phyloP scores from a whole-genome alignment of 2,113 vertebrate genomes.

The Eulacestoma nigropectus region DNA sequence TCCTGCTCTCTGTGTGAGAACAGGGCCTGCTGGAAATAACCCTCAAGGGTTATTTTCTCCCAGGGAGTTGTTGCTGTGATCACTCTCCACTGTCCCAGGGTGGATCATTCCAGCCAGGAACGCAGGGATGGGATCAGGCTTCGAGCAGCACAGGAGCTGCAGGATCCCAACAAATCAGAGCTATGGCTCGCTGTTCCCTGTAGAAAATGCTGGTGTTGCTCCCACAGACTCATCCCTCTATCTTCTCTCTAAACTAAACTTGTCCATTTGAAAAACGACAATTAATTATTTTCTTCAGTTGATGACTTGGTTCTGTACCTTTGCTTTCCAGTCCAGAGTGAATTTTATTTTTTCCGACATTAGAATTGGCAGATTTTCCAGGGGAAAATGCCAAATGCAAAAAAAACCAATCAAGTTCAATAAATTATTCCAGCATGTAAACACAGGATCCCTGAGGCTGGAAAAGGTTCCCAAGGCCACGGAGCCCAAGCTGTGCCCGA shows the following conservation, averaged over 20 bases:
- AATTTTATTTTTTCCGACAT: neutral
- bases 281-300: neutral
- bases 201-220: neutral
- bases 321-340: neutral
- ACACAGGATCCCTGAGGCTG: neutral
- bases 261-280: neutral
- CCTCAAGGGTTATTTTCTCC: neutral
- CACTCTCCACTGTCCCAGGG: neutral
- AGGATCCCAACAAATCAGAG: neutral
- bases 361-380: neutral
- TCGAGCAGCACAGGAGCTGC: neutral
- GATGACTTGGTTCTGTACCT: too few relatives aligned
- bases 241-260: neutral
- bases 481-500: rapidly evolving
- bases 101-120: neutral
- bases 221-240: neutral
- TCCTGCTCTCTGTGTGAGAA: neutral
- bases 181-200: rapidly evolving
- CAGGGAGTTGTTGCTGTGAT: rapidly evolving
- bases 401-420: neutral
- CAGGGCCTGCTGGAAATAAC: neutral
- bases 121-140: neutral
- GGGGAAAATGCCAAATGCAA: neutral
- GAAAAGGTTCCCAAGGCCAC: neutral
- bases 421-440: neutral